Percentiles rank a stretch among this genome's conserved stretches.
These are phyloP conservation scores for Chymomyza fuscimana DNA, from an alignment of 2,888 invertebrate genomes.

Conservation along the genomic window DNA sequence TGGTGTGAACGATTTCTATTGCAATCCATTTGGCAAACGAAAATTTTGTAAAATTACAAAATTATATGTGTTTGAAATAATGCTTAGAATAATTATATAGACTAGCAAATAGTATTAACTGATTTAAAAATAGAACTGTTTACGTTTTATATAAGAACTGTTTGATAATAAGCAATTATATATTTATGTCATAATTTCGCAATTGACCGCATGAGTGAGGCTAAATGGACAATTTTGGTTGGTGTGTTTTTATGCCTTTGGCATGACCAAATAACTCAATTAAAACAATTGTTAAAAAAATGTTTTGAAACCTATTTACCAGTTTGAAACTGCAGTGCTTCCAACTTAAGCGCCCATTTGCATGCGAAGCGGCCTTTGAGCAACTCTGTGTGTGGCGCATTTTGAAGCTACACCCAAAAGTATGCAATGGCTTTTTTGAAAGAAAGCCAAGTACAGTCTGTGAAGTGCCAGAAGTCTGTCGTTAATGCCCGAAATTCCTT, in stretches of 20 bases:
- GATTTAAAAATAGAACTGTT: slow-evolving; percentile 27
- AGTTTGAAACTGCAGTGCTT: not conserved
- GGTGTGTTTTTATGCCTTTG: slow-evolving; percentile 30
- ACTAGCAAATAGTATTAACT: slow-evolving; percentile 9
- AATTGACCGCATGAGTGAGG: slow-evolving; percentile 41
- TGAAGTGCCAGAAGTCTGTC: too few relatives aligned
- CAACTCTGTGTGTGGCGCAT: not conserved
- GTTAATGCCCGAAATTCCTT: too few relatives aligned
- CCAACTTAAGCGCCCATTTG: not conserved
- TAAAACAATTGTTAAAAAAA: not conserved
- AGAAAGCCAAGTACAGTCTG: too few relatives aligned
- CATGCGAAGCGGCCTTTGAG: not conserved
- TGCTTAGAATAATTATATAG: not conserved
- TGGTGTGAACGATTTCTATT: slow-evolving; percentile 10
- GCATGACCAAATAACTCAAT: slow-evolving; percentile 33
- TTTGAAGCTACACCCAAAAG: not conserved
- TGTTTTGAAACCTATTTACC: not conserved
- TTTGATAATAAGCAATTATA: slow-evolving; percentile 49
- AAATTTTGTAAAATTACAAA: slow-evolving; percentile 20
- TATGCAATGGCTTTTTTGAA: not conserved
- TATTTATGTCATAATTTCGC: slow-evolving; percentile 52
- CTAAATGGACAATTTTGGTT: slow-evolving; percentile 25
- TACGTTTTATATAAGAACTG: slow-evolving; percentile 44
- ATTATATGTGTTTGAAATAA: not conserved
- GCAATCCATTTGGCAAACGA: slow-evolving; percentile 37